Evolutionary conservation across 2,888 invertebrate species (phyloP).

Genomic region (Pterostichus niger): DNA sequence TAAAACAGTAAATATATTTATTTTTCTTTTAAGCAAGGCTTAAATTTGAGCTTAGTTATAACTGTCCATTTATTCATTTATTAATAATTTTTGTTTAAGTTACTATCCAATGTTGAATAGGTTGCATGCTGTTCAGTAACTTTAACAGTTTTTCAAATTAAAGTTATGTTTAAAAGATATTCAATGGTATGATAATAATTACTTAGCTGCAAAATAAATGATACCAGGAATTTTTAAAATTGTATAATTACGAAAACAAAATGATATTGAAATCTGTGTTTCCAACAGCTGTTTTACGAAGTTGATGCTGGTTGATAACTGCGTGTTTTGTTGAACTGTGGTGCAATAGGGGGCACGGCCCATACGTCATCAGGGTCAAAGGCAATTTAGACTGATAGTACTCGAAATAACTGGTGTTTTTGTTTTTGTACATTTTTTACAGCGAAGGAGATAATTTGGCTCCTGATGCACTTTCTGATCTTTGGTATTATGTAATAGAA

Average conservation of each 20-base stretch:
- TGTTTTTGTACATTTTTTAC: neutral
- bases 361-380: slow-evolving; percentile 51
- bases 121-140: too few species aligned
- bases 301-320: slow-evolving; percentile 16
- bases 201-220: slow-evolving; percentile 27
- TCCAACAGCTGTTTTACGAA: slow-evolving; percentile 3
- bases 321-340: slow-evolving; percentile 59
- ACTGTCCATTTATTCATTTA: too few species aligned
- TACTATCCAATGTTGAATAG: too few species aligned
- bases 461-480: too few species aligned
- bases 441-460: too few species aligned
- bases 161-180: neutral
- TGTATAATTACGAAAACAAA: neutral
- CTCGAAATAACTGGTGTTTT: neutral
- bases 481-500: too few species aligned
- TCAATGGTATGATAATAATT: slow-evolving; percentile 16
- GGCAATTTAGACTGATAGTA: slow-evolving; percentile 3
- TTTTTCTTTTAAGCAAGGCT: too few species aligned
- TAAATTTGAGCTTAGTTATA: too few species aligned
- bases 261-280: slow-evolving; percentile 1
- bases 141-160: too few species aligned
- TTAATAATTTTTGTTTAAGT: too few species aligned
- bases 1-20: too few species aligned
- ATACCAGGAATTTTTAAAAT: neutral
- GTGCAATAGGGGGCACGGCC: slow-evolving; percentile 56